Base-by-base conservation (phyloP, 1,140 invertebrate species). In the Eurosta solidaginis region DNA sequence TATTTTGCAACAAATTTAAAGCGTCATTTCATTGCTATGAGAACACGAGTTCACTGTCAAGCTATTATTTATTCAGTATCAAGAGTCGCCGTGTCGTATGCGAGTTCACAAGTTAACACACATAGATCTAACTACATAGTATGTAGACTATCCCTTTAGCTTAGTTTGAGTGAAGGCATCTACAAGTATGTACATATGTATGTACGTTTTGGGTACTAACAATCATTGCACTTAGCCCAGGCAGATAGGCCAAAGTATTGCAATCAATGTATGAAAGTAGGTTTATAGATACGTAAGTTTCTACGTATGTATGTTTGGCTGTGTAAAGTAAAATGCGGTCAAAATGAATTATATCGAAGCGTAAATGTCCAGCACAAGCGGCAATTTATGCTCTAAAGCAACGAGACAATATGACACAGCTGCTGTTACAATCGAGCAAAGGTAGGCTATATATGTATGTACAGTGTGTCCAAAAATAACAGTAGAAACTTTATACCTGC, bases 261-360 rank as follows among this genome's bases (percentile, higher is more conserved):
- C 54, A 59, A n/a, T 33, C 27, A 0, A 25, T 54, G 14, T 17
- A 54, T 29, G n/a, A n/a, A n/a, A n/a, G n/a, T n/a, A n/a, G n/a
- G n/a, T n/a, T 14, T 54, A 54, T 12, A 6, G 27, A 59, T 29
- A 33, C 25, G 27, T 12, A 10, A 7, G 12, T 54, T 36, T 59
- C 4, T 59, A 29, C 22, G 54, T 17, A 33, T 47, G 45, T 47
- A 47, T 47, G 12, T n/a, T n/a, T n/a, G n/a, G n/a, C n/a, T n/a
- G n/a, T 47, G 14, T 47, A 17, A 17, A 59, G 54, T 33, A 59
- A 29, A 59, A 59, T 59, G 54, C 54, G 27, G 54, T 59, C 29
- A 59, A 36, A 36, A 29, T 59, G 54, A 59, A 59, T 59, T 59
- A 59, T 59, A 36, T 59, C 54, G 54, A 59, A 59, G 54, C 54